phyloP scores from a whole-genome alignment of 2,888 invertebrate genomes.

The Netelia inedita region DNA sequence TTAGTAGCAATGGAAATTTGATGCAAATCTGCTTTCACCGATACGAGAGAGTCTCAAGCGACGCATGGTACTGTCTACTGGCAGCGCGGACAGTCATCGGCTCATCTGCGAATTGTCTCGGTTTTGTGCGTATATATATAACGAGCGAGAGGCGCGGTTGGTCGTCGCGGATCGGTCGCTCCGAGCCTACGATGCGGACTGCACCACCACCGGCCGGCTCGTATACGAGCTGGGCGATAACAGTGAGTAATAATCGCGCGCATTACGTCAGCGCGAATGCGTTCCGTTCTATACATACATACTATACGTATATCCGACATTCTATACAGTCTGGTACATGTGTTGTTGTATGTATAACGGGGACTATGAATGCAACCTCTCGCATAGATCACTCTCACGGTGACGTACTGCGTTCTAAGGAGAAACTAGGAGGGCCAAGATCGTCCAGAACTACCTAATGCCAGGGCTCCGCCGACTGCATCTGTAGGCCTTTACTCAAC shows the following conservation, averaged over 20 bases:
- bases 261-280: conserved; percentile 79
- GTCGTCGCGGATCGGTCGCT: conserved; percentile 62
- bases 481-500: neutral
- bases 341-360: conserved; percentile 35
- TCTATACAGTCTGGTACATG: conserved; percentile 44
- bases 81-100: neutral
- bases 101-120: conserved; percentile 47
- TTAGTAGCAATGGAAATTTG: neutral
- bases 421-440: conserved; percentile 72
- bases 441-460: conserved; percentile 42
- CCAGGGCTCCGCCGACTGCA: conserved; percentile 23
- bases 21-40: neutral
- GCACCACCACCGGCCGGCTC: conserved; percentile 51
- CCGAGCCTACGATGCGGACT: conserved; percentile 56
- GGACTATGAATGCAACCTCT: conserved; percentile 75
- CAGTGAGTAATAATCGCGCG: conserved; percentile 80
- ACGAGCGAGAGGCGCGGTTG: conserved; percentile 40
- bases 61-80: neutral
- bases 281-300: conserved; percentile 30
- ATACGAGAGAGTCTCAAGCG: neutral
- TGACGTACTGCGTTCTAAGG: conserved; percentile 74
- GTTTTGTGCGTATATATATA: conserved; percentile 28
- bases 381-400: conserved; percentile 77
- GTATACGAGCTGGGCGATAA: conserved; percentile 73
- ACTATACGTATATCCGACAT: neutral